Base-by-base conservation (phyloP, 2,113 vertebrate genomes). In the Ptilonorhynchus violaceus region DNA sequence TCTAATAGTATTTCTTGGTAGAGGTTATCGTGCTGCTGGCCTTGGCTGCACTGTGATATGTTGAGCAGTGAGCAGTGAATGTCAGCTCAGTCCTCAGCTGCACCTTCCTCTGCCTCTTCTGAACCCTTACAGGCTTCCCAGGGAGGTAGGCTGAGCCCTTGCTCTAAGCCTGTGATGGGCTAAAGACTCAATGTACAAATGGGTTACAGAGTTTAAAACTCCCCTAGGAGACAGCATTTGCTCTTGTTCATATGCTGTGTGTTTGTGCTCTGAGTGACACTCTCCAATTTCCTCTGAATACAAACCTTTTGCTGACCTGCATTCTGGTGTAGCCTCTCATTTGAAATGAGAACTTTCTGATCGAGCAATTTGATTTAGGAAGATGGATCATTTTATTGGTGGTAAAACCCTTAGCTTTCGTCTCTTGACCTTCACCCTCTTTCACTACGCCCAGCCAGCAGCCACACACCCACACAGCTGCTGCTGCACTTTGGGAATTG, bases 351-450 rank as follows among this genome's bases (percentile, higher is more conserved):
- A 85, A 66, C 10, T 6, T 72, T 33, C 16, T 63, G 49, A 73
- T 4, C 0, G 4, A 85, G 22, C 10, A 46, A 8, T 84, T 81
- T 85, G 53, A 56, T 94, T 77, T 86, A 50, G 60, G 46, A 74
- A 88, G 59, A 70, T 37, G 62, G 64, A 74, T 91, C 1, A 1
- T 70, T 93, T 92, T 87, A 86, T 22, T 74, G 49, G 6, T 58
- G 23, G 68, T 83, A 79, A 89, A 91, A 37, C 22, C 39, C 74
- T 67, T 42, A 70, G 10, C 10, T 91, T 96, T 84, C 47, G 62
- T 76, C 62, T 78, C 67, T 70, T 15, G 24, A 64, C 78, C 58
- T 91, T 89, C 28, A 20, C 41, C 53, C 28, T 58, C 23, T 75
- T 64, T 87, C 46, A 74, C 16, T 55, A 12, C 2, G 1, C 27